These are phyloP conservation scores for Watsonalla cultraria DNA, from an alignment of 2,888 invertebrate genomes.

Conservation along the genomic window DNA sequence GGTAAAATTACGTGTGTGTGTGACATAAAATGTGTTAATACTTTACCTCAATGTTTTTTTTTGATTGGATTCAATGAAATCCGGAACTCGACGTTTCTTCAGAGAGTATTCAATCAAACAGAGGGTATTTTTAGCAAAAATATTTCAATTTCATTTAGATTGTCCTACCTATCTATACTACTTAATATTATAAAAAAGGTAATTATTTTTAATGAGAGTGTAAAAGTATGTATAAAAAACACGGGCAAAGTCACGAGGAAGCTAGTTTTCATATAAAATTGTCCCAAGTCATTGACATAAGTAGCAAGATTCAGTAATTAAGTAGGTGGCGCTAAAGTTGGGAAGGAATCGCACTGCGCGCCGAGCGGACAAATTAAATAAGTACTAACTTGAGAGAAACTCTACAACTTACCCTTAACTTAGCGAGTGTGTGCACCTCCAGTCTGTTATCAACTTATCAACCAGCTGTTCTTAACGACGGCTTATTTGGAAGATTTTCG, in stretches of 20 bases:
- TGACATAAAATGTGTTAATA: too few species aligned
- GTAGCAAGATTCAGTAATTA: conserved; percentile 16
- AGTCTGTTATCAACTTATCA: conserved; percentile 6
- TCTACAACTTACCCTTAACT: conserved; percentile 18
- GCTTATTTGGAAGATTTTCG: neutral
- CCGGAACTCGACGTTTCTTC: too few species aligned
- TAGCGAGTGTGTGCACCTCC: conserved; percentile 15
- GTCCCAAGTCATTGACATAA: neutral
- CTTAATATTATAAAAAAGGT: too few species aligned
- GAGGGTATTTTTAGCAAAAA: too few species aligned
- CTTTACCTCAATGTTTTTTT: too few species aligned
- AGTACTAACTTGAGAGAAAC: conserved; percentile 20
- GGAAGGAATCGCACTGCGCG: conserved; percentile 9
- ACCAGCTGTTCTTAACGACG: neutral
- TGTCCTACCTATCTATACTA: too few species aligned
- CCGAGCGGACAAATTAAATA: conserved; percentile 29
- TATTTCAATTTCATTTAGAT: too few species aligned
- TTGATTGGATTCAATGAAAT: too few species aligned
- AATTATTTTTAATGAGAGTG: neutral
- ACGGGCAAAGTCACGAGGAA: neutral
- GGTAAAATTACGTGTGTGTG: too few species aligned
- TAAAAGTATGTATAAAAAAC: neutral
- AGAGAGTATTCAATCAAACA: too few species aligned
- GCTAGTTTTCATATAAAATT: neutral
- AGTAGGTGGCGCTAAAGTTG: conserved; percentile 19